Conservation (phyloP, 2,888 invertebrate genomes). For the Thalpophila matura region DNA sequence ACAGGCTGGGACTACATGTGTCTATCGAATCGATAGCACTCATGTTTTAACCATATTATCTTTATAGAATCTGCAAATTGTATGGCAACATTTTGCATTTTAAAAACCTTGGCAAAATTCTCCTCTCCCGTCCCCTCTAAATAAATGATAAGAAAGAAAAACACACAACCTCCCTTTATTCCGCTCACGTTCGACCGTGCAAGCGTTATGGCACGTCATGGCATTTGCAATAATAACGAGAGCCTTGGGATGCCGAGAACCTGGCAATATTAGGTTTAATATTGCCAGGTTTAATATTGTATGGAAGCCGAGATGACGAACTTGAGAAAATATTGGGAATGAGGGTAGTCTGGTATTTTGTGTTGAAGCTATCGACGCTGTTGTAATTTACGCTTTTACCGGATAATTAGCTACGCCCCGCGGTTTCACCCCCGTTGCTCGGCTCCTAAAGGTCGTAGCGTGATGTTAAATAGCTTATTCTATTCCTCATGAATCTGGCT, state of each 20-base stretch:
- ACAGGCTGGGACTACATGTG: too few species aligned
- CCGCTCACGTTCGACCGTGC: conserved; percentile 26
- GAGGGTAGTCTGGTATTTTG: too few species aligned
- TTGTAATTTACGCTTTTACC: too few species aligned
- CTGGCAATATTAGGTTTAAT: conserved; percentile 15
- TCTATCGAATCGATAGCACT: too few species aligned
- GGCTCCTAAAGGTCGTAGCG: too few species aligned
- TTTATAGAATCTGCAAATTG: too few species aligned
- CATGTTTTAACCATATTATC: too few species aligned
- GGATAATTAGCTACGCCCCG: too few species aligned
- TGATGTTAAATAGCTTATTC: too few species aligned
- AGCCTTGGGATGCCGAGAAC: conserved; percentile 17
- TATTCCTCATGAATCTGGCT: too few species aligned
- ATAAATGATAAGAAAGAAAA: conserved; percentile 26
- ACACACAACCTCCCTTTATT: not conserved
- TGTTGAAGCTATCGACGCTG: too few species aligned
- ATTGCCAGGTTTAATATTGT: conserved; percentile 18
- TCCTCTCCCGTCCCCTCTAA: not conserved
- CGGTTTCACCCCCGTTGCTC: too few species aligned
- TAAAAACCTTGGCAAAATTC: not conserved
- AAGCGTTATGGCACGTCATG: conserved; percentile 21
- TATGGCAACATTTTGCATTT: not conserved
- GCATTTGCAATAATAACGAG: conserved; percentile 38
- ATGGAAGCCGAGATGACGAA: conserved; percentile 2
- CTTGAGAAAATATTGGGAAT: not conserved